A percentile compares a stretch with the other conserved stretches of the same genome.
These are phyloP conservation scores for Corbicula japonica DNA, from an alignment of 2,888 invertebrate species.

Conservation along the genomic window DNA sequence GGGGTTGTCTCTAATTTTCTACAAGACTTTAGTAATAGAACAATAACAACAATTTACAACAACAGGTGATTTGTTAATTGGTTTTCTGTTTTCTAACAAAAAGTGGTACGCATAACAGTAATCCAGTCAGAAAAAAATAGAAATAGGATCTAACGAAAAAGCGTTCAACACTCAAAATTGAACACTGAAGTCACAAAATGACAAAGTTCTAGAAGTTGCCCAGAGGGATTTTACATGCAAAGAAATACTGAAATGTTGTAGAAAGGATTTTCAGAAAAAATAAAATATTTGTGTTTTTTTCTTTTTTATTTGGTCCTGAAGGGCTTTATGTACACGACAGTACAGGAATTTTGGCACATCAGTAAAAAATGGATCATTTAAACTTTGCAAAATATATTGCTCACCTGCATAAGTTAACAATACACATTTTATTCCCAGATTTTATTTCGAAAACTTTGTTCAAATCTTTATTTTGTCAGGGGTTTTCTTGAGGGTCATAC, in stretches of 20 bases:
- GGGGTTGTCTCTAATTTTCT: conserved; percentile 4
- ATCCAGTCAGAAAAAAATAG: conserved; percentile 9
- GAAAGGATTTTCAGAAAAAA: conserved; percentile 1
- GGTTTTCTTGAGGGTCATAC: background rate
- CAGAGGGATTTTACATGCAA: conserved; percentile 47
- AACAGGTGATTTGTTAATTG: conserved; percentile 37
- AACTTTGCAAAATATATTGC: conserved; percentile 37
- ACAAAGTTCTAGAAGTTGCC: background rate
- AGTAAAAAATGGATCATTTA: conserved; percentile 5
- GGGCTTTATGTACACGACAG: conserved; percentile 32
- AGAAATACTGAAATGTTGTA: conserved; percentile 6
- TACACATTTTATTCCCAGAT: conserved; percentile 25
- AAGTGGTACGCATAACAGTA: conserved; percentile 53
- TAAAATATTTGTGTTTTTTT: conserved; percentile 23
- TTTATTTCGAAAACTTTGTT: background rate
- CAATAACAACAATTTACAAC: conserved; percentile 46
- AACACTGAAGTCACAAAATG: conserved; percentile 22
- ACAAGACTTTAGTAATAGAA: conserved; percentile 20
- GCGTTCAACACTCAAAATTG: conserved; percentile 45
- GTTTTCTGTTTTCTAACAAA: conserved; percentile 38
- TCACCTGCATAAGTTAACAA: conserved; percentile 48
- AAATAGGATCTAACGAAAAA: conserved; percentile 19
- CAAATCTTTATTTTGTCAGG: conserved; percentile 12
- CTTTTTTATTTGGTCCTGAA: conserved; percentile 42
- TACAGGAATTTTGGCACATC: conserved; percentile 25